Percentiles rank a stretch among this genome's conserved stretches.
These are phyloP conservation scores for Macrobrachium rosenbergii DNA, from an alignment of 1,140 invertebrate genomes.

Conservation along the genomic window DNA sequence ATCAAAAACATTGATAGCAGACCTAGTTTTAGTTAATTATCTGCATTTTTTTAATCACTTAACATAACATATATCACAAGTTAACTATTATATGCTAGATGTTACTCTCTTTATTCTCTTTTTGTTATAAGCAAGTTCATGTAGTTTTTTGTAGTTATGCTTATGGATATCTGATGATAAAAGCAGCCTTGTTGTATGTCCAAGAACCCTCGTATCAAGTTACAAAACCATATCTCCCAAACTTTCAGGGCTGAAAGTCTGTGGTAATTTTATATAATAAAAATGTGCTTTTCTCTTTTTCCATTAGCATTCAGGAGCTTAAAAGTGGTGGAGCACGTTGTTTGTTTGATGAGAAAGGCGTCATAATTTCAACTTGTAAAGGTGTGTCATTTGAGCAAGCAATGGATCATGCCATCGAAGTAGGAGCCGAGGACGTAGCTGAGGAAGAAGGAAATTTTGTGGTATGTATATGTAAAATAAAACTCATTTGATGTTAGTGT, in stretches of 20 bases:
- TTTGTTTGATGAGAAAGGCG: constrained; percentile 68
- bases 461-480: constrained; percentile 13
- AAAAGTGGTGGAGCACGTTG: background rate
- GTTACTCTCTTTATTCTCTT: no score
- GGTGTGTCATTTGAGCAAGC: constrained; percentile 72
- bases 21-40: no score
- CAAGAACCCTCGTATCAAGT: background rate
- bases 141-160: no score
- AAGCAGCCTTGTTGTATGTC: no score
- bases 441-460: constrained; percentile 68
- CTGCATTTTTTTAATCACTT: no score
- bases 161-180: no score
- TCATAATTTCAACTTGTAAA: constrained; percentile 69
- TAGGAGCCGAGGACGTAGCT: constrained; percentile 77
- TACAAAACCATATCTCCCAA: background rate
- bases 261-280: background rate
- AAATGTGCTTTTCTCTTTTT: background rate
- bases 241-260: background rate
- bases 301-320: constrained; percentile 31
- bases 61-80: no score
- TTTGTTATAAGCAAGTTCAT: no score
- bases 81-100: no score
- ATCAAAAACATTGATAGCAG: no score
- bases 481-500: background rate
- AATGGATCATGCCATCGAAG: constrained; percentile 77